phyloP scores from a whole-genome alignment of 2,797 vertebrate genomes.

The Pyrocephalus nanus region DNA sequence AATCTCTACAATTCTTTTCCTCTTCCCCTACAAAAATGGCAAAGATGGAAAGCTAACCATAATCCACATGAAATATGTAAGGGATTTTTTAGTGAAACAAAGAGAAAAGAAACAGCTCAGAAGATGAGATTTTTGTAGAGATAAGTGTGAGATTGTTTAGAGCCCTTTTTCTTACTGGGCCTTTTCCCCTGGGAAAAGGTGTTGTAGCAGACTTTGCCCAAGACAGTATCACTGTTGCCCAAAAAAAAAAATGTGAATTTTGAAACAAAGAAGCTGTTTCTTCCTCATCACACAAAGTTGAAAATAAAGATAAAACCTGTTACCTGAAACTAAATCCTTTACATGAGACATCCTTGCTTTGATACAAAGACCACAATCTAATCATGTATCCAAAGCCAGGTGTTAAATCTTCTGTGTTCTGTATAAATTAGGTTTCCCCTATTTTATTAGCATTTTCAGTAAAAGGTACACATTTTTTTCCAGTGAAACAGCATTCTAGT shows the following conservation, averaged over 20 bases:
- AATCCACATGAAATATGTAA: background rate
- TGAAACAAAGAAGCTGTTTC: background rate
- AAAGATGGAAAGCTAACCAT: background rate
- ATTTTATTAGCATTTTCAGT: background rate
- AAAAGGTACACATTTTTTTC: background rate
- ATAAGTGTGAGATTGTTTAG: background rate
- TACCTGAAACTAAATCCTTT: background rate
- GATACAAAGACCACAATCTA: background rate
- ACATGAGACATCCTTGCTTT: background rate
- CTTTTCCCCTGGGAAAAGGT: background rate
- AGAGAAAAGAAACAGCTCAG: background rate
- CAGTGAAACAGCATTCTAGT: background rate
- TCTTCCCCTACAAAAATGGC: background rate
- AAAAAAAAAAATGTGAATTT: background rate
- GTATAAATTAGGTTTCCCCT: background rate
- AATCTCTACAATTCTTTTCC: background rate
- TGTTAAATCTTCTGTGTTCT: background rate
- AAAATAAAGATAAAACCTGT: background rate
- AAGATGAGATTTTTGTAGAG: background rate
- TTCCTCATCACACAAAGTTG: background rate
- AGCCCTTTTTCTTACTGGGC: background rate
- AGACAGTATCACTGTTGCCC: rapidly evolving
- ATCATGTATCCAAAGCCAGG: background rate
- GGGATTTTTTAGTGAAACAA: background rate
- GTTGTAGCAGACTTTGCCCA: background rate